A percentile compares a stretch with the other conserved stretches of the same genome.
Evolutionary conservation across 2,888 invertebrate genomes (phyloP).

Genomic region (Parelbella ahira): DNA sequence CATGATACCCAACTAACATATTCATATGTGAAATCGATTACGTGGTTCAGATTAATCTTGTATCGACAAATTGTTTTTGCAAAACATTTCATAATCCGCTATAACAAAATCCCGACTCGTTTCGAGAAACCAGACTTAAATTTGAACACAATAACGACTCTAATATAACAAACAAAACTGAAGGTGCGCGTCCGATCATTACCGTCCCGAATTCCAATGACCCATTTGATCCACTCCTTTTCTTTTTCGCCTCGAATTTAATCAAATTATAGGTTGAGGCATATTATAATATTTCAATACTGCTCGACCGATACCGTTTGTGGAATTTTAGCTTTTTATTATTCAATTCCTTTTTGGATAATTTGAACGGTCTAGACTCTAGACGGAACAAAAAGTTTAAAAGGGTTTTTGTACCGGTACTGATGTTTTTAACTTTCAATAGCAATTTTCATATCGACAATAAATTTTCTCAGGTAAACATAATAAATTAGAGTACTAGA

Average conservation of each 20-base stretch:
- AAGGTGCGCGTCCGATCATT: slow-evolving; percentile 66
- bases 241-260: slow-evolving; percentile 72
- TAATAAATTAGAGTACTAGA: too few relatives aligned
- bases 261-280: slow-evolving; percentile 79
- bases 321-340: slow-evolving; percentile 75
- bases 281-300: slow-evolving; percentile 79
- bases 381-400: slow-evolving; percentile 59
- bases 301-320: slow-evolving; percentile 69
- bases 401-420: too few relatives aligned
- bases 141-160: slow-evolving; percentile 49
- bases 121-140: slow-evolving; percentile 32
- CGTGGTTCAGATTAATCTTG: not conserved
- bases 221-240: slow-evolving; percentile 68
- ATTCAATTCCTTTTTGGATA: slow-evolving; percentile 65
- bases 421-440: too few relatives aligned
- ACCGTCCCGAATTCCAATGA: slow-evolving; percentile 76
- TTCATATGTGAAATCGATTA: not conserved
- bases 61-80: too few relatives aligned
- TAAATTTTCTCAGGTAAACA: too few relatives aligned
- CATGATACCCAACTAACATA: too few relatives aligned
- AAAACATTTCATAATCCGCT: too few relatives aligned
- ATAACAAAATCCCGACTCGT: slow-evolving; percentile 8
- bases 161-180: slow-evolving; percentile 69
- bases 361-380: slow-evolving; percentile 75
- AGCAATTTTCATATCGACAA: too few relatives aligned